Base-by-base conservation (phyloP, 2,797 vertebrate species). In the Leptatherina wallacei region DNA sequence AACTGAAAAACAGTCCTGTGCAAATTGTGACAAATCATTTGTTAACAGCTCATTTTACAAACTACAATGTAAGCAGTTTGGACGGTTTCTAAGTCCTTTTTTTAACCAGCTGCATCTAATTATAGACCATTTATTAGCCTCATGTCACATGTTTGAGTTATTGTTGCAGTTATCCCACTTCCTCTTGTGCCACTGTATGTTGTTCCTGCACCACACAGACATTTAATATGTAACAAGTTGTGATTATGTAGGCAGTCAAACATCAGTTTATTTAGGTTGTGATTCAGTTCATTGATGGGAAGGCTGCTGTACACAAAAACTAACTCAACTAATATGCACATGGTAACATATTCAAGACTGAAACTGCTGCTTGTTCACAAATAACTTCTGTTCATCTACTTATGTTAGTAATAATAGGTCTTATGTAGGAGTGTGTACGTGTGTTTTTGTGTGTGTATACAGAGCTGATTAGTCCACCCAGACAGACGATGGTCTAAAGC, bases 391-490 rank as follows among this genome's bases (percentile, higher is more conserved):
- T 54, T 27, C 24, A 14, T 27, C 11, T 6, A 14, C 24, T 54
- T 29, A 27, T 29, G 36, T 59, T 59, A 61, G n/a, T 60, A 67
- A 78, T 78, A 88, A 85, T 69, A 27, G 14, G 72, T 67, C 65
- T 78, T 71, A 77, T 81, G 61, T 69, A 44, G 33, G 61, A n/a
- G 24, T 66, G 18, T 58, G 30, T 49, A 42, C 70, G 65, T 70
- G 44, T 63, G 78, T 79, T 75, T 74, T 67, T 52, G 63, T 62
- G 69, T 56, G 49, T 65, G 61, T 51, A 49, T 16, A 14, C 47
- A 75, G 82, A 80, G 81, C 79, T 85, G 88, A 93, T 92, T 91
- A 91, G 73, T 71, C 71, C 63, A 77, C 64, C 87, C 80, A 81
- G 76, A 83, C 73, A 63, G 76, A 81, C 78, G 36, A 73, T 75